Percentiles rank a stretch among this genome's conserved stretches.
Evolutionary conservation across 2,113 vertebrate genomes (phyloP).

Genomic region (Beaufortia kweichowensis): DNA sequence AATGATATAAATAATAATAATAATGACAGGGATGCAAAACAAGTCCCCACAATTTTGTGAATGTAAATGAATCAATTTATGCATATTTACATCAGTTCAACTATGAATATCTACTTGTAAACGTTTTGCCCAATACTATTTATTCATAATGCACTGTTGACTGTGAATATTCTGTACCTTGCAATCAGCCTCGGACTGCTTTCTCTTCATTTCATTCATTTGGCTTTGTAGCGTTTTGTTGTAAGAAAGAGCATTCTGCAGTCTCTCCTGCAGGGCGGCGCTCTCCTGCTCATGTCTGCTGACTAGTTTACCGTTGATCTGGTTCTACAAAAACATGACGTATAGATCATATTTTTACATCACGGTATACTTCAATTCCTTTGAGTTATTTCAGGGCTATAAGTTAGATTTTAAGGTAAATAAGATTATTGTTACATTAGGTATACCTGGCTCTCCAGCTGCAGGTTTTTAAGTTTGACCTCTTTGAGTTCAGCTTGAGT

Average conservation of each 20-base stretch:
- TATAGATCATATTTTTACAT: too few relatives aligned
- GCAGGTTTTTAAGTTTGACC: conserved; percentile 83
- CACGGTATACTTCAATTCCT: too few relatives aligned
- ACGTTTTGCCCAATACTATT: not conserved
- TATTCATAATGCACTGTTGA: not conserved
- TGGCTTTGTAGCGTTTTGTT: conserved; percentile 88
- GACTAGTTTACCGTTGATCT: conserved; percentile 84
- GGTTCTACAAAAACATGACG: conserved; percentile 70
- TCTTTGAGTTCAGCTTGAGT: conserved; percentile 85
- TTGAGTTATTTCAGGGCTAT: not conserved
- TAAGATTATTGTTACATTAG: not conserved
- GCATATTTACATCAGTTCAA: too few relatives aligned
- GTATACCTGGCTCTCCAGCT: conserved; percentile 87
- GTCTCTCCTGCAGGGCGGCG: conserved; percentile 80
- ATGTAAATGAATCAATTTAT: too few relatives aligned
- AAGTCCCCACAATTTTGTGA: too few relatives aligned
- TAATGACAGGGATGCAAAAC: too few relatives aligned
- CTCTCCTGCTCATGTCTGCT: conserved; percentile 83
- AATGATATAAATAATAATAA: too few relatives aligned
- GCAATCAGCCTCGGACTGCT: conserved; percentile 79
- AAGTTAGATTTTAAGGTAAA: too few relatives aligned
- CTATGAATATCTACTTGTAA: not conserved
- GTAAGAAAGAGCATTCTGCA: conserved; percentile 82
- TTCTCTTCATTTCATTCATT: conserved; percentile 89
- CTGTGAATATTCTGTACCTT: conserved; percentile 46